Percentiles rank a stretch among this genome's conserved stretches.
phyloP scores from a whole-genome alignment of 2,797 vertebrate species.

The Astyanax mexicanus region DNA sequence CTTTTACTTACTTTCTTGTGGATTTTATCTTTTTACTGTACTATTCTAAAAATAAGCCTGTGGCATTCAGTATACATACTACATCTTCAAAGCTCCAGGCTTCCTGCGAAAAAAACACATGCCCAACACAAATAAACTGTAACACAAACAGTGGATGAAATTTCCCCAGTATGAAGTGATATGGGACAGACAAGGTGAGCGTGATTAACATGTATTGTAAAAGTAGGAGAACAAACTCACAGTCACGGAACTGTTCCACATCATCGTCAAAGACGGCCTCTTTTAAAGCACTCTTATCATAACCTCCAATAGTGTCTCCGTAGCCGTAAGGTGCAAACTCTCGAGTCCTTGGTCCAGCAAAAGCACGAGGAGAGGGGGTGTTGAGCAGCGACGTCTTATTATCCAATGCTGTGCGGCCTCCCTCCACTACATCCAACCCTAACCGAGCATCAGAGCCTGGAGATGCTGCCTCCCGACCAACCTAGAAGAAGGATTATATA shows the following conservation, averaged over 20 bases:
- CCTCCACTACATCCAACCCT: slow-evolving; percentile 86
- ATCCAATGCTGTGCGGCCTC: slow-evolving; percentile 91
- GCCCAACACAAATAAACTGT: too few relatives aligned
- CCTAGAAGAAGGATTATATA: slow-evolving; percentile 68
- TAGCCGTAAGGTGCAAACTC: slow-evolving; percentile 93
- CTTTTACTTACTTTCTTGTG: too few relatives aligned
- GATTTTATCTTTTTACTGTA: too few relatives aligned
- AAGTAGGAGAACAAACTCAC: slow-evolving; percentile 75
- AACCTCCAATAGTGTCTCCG: slow-evolving; percentile 88
- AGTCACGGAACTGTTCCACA: slow-evolving; percentile 96
- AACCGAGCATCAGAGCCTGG: slow-evolving; percentile 85
- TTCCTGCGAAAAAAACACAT: too few relatives aligned
- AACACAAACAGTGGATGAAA: slow-evolving; percentile 33
- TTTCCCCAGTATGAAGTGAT: slow-evolving; percentile 14
- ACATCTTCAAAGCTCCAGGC: too few relatives aligned
- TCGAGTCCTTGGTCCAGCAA: slow-evolving; percentile 86
- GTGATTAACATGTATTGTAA: not conserved
- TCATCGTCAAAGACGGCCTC: slow-evolving; percentile 98
- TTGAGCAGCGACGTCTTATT: slow-evolving; percentile 98
- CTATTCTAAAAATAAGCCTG: too few relatives aligned
- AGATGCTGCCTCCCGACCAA: slow-evolving; percentile 86
- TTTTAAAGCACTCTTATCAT: slow-evolving; percentile 95
- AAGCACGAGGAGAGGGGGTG: slow-evolving; percentile 91
- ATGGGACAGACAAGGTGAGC: slow-evolving; percentile 45
- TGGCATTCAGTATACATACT: too few relatives aligned